Conservation (phyloP, 1,140 invertebrate genomes). For the Harpegnathos saltator region DNA sequence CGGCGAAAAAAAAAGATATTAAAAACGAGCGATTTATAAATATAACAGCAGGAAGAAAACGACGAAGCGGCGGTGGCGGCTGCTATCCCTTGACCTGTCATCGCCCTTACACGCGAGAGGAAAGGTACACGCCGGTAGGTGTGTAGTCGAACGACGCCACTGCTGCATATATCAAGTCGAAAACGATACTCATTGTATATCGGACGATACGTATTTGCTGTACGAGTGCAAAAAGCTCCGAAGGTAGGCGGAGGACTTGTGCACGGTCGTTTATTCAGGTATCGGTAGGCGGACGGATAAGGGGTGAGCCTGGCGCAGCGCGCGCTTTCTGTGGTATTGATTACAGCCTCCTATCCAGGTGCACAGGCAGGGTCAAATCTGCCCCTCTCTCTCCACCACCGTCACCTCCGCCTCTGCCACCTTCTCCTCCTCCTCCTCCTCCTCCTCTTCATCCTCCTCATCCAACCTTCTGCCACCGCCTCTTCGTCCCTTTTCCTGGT, state of each 20-base stretch:
- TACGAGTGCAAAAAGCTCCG: not conserved
- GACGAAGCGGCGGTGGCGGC: not conserved
- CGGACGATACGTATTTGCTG: not conserved
- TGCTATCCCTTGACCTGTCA: not conserved
- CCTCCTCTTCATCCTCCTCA: slow-evolving; percentile 39
- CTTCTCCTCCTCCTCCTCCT: slow-evolving; percentile 49
- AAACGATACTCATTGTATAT: slow-evolving; percentile 8
- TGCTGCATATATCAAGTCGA: not conserved
- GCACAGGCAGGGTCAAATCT: slow-evolving; percentile 81
- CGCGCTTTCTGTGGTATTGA: slow-evolving; percentile 82
- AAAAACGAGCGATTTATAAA: slow-evolving; percentile 19
- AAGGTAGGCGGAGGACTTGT: slow-evolving; percentile 8
- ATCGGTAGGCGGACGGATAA: slow-evolving; percentile 73
- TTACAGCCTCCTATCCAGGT: slow-evolving; percentile 82
- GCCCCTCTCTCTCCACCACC: slow-evolving; percentile 65
- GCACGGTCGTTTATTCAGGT: slow-evolving; percentile 69
- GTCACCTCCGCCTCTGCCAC: slow-evolving; percentile 39
- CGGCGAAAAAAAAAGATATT: not conserved
- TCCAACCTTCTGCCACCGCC: slow-evolving; percentile 48
- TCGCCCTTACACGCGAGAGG: not conserved
- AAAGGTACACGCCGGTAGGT: not conserved
- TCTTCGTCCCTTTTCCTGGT: slow-evolving; percentile 62
- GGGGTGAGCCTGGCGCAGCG: slow-evolving; percentile 77
- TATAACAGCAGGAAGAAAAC: slow-evolving; percentile 5
- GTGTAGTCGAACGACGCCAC: not conserved